Conservation (phyloP, 2,797 vertebrate species). For the Cynopterus sphinx region DNA sequence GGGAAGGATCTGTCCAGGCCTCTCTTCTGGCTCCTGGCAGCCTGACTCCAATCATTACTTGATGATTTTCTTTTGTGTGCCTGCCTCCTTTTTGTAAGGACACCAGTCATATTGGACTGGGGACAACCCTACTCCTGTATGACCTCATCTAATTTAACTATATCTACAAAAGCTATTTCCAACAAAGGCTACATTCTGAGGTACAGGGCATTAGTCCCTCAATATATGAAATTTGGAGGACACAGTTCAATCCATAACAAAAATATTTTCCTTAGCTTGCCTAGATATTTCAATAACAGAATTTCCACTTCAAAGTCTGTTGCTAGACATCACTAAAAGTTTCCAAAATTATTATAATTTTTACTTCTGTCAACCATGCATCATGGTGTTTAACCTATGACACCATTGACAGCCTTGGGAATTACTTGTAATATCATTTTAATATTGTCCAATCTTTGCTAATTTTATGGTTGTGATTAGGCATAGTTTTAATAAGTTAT, state of each 20-base stretch:
- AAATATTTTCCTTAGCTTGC: neutral
- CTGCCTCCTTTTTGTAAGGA: neutral
- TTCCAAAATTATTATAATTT: neutral
- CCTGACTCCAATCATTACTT: neutral
- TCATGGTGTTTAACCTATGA: neutral
- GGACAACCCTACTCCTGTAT: neutral
- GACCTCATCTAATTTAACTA: neutral
- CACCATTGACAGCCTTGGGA: neutral
- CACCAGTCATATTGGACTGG: neutral
- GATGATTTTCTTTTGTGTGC: neutral
- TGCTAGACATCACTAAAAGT: neutral
- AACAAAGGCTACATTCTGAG: neutral
- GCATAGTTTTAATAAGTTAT: neutral
- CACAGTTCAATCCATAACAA: neutral
- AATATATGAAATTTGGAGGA: neutral
- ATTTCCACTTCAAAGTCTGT: neutral
- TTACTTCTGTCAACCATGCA: neutral
- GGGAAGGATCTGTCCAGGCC: neutral
- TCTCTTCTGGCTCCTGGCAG: neutral
- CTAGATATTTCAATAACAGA: neutral
- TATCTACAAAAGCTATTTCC: neutral
- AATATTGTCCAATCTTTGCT: neutral
- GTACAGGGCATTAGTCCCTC: neutral
- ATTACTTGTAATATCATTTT: slow-evolving; percentile 22
- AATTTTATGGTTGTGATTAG: slow-evolving; percentile 21